Base-by-base conservation (phyloP, 2,797 vertebrate species). In the Micromesistius poutassou region DNA sequence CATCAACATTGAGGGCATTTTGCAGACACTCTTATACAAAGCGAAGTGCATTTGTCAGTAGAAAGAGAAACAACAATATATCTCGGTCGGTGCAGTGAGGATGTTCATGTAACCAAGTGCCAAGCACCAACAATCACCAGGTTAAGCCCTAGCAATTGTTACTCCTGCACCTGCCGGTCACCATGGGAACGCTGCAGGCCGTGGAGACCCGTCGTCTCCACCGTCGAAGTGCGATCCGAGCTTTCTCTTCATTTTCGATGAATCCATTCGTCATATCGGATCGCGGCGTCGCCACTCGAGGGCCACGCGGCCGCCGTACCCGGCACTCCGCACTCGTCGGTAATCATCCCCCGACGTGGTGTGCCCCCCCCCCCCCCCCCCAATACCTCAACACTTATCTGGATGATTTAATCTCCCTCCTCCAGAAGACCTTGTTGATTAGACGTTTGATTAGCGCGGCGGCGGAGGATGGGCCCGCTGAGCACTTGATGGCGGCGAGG, bases 401-500 rank as follows among this genome's bases (percentile, higher is more conserved):
- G 76, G 79, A 81, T 87, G 80, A 84, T 90, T 89, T 87, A 78
- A 90, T 89, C 86, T 87, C 80, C 76, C 82, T 87, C 85, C n/a
- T 88, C 79, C 80, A 81, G 81, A 85, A 84, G 82, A 85, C 84
- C 82, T 81, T 72, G 50, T 86, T 90, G 91, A 92, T 92, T 89
- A 90, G 86, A 89, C 85, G 85, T 90, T 87, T 87, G 89, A 91
- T 92, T 87, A 85, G 84, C 80, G 83, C 86, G 86, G 77, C 42
- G 77, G 83, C 86, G 86, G 77, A 40, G 77, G 79, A 87, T 78
- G 74, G 81, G 83, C 84, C 81, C 50, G 31, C 66, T 75, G 83
- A 83, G 83, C 81, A 78, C 38, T 33, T 76, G 82, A 86, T 76
- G 80, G 72, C 75, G 30, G 77, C 72, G 76, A 30, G 77, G 75